Base-by-base conservation (phyloP, 1,140 invertebrate genomes). In the Aethina tumida region DNA sequence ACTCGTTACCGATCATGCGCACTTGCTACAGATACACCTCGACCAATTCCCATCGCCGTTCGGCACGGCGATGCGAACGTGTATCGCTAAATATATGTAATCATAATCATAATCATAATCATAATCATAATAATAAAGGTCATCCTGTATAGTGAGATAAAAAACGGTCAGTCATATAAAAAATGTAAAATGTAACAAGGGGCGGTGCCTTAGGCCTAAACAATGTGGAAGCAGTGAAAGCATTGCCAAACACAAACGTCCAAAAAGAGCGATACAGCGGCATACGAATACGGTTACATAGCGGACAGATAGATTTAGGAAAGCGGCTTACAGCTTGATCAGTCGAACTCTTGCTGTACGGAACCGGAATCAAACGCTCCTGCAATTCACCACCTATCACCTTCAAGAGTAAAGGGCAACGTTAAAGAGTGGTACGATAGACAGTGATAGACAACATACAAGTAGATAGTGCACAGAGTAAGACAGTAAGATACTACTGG, bases 381-480 rank as follows among this genome's bases (percentile, higher is more conserved):
- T 95, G 90, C 78, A 93, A 91, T 80, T 93, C 89, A 80, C 90
- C 90, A 84, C 89, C 89, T 88, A 95, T 95, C 80, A 92, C 88
- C 88, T 93, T 89, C 75, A 82, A 81, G 77, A 77, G 74, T 74
- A 60, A 63, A 60, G 55, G 57, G 58, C 48, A 60, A 60, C 52
- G 55, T 61, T 60, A 60, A 48, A 62, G 60, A 62, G 58, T 59
- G 58, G 49, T 62, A 53, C 47, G 53, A 59, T 52, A 60, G 58
- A 60, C 49, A 59, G 56, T 55, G 55, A 50, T 38, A 57, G 50
- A 59, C 51, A 58, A 50, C 56, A 50, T 46, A 56, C 53, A 56
- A 54, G 50, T 45, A 55, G 55, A 59, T 51, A 59, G 57, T 59
- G 56, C 58, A 60, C 47, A 60, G 53, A 60, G 54, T 51, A 47